Conservation (phyloP, 2,113 vertebrate genomes). For the Xyliphius kryptos region DNA sequence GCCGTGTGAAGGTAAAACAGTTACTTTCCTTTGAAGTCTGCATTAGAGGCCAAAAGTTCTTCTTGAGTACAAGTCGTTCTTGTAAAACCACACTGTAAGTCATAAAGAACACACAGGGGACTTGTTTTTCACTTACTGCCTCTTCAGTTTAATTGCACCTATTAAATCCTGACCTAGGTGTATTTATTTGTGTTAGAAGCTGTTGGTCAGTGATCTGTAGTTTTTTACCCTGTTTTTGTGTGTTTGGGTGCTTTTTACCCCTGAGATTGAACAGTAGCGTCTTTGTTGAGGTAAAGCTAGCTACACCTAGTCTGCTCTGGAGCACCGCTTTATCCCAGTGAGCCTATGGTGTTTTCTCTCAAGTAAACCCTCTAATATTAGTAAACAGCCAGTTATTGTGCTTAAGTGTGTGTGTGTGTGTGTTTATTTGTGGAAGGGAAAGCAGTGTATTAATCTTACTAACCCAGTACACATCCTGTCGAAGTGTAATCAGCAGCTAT, state of each 20-base stretch:
- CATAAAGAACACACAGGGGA: conserved; percentile 38
- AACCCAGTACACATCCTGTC: conserved; percentile 13
- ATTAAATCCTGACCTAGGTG: conserved; percentile 48
- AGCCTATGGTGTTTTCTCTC: conserved; percentile 12
- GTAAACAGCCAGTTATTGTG: background rate
- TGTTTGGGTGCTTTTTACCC: conserved; percentile 23
- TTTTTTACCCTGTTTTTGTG: conserved; percentile 33
- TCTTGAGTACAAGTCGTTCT: conserved; percentile 29
- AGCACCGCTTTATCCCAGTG: background rate
- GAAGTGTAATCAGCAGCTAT: conserved; percentile 23
- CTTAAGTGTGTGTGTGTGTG: too few species aligned
- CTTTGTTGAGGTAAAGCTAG: conserved; percentile 35
- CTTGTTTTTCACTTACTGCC: conserved; percentile 14
- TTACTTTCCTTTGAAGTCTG: conserved; percentile 30
- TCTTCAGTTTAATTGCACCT: conserved; percentile 43
- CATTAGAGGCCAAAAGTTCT: conserved; percentile 15
- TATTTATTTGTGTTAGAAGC: conserved; percentile 51
- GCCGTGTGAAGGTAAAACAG: conserved; percentile 18
- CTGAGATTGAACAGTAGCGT: conserved; percentile 22
- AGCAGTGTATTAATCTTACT: conserved; percentile 4
- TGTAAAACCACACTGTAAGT: conserved; percentile 22
- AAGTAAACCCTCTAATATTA: conserved; percentile 8
- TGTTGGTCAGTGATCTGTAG: conserved; percentile 24
- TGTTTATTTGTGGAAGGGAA: background rate
- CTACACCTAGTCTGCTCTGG: too few species aligned